Conservation (phyloP, 2,888 invertebrate genomes). For the Spatulosminthurus flaviceps region DNA sequence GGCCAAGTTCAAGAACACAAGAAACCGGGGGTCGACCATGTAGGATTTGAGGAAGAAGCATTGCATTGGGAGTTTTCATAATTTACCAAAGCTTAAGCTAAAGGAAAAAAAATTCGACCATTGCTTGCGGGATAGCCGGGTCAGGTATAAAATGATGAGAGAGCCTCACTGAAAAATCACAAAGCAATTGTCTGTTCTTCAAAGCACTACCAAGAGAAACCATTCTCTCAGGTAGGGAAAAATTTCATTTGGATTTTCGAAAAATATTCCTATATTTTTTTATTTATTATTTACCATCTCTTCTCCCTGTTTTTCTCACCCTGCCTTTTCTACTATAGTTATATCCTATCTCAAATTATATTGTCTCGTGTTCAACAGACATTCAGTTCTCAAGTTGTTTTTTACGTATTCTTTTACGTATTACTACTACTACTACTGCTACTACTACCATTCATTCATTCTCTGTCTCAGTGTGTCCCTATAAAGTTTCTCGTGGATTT, state of each 20-base stretch:
- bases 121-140: constrained; percentile 62
- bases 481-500: constrained; percentile 5
- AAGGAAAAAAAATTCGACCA: constrained; percentile 48
- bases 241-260: constrained; percentile 19
- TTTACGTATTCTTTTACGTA: no score
- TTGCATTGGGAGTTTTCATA: constrained; percentile 46
- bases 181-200: constrained; percentile 63
- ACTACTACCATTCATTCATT: background rate
- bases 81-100: constrained; percentile 50
- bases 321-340: background rate
- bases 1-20: constrained; percentile 58
- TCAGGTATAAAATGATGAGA: constrained; percentile 64
- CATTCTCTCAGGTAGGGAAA: constrained; percentile 63
- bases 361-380: background rate
- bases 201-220: constrained; percentile 63
- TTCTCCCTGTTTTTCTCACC: background rate
- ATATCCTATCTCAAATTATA: background rate
- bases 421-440: background rate
- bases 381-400: constrained; percentile 3
- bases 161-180: constrained; percentile 63
- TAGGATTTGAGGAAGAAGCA: constrained; percentile 32
- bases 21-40: constrained; percentile 58
- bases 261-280: no score
- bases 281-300: constrained; percentile 18
- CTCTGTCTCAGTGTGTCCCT: background rate